Percentiles rank a stretch among this genome's conserved stretches.
Evolutionary conservation across 1,140 invertebrate genomes (phyloP).

Genomic region (Meteorus sp.): DNA sequence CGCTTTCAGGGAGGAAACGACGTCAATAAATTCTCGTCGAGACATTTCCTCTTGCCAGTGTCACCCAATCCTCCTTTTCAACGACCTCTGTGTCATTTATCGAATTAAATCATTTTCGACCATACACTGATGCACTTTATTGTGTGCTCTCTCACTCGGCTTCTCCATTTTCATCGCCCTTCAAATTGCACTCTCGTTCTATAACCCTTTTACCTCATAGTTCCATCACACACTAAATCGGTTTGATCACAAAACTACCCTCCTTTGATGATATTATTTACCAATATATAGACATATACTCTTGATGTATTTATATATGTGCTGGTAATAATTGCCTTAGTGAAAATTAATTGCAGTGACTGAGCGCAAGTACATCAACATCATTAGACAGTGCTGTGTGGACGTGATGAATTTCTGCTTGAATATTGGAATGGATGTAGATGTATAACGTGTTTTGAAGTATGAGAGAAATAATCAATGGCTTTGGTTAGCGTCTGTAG

Average conservation of each 20-base stretch:
- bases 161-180: not conserved
- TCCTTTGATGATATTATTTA: conserved; percentile 24
- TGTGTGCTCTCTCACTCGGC: not conserved
- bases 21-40: conserved; percentile 24
- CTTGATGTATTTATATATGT: not conserved
- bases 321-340: not conserved
- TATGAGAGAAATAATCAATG: no score
- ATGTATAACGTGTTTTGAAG: no score
- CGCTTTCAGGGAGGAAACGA: conserved; percentile 24
- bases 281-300: conserved; percentile 8
- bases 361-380: no score
- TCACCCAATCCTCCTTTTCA: conserved; percentile 6
- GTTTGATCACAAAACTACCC: conserved; percentile 22
- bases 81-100: conserved; percentile 20
- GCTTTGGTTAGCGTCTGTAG: no score
- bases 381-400: no score
- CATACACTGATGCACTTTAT: conserved; percentile 8
- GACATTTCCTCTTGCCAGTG: conserved; percentile 16
- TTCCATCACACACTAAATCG: conserved; percentile 6
- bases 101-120: conserved; percentile 23
- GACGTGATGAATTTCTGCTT: no score
- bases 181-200: not conserved
- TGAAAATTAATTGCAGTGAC: no score
- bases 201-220: not conserved
- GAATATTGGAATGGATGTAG: no score